phyloP scores from a whole-genome alignment of 2,888 invertebrate genomes.

The Drosophila seclusa region DNA sequence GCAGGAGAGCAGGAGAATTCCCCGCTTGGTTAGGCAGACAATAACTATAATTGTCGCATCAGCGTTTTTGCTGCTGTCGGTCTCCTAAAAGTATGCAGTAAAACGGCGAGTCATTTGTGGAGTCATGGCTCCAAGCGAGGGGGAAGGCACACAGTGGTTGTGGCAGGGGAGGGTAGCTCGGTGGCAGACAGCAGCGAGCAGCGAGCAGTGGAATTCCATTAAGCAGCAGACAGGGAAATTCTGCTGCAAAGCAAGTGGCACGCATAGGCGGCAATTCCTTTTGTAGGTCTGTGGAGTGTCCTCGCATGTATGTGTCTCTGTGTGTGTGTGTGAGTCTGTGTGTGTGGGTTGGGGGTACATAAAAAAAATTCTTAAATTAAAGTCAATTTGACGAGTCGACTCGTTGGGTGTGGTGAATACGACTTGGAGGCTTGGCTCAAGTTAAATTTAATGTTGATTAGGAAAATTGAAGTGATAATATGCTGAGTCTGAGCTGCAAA shows the following conservation, averaged over 20 bases:
- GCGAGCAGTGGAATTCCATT: slow-evolving; percentile 50
- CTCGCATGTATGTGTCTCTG: slow-evolving; percentile 8
- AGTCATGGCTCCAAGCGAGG: neutral
- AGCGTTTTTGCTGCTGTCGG: slow-evolving; percentile 62
- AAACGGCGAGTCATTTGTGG: slow-evolving; percentile 57
- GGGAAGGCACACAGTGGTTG: no score
- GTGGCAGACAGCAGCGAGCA: slow-evolving; percentile 1
- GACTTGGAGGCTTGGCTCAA: slow-evolving; percentile 25
- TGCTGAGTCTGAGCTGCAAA: slow-evolving; percentile 8
- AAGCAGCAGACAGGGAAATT: slow-evolving; percentile 47
- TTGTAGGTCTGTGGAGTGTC: slow-evolving; percentile 18
- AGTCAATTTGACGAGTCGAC: slow-evolving; percentile 67
- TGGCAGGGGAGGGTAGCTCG: neutral
- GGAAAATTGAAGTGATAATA: slow-evolving; percentile 65
- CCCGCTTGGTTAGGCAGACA: slow-evolving; percentile 68
- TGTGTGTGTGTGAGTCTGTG: slow-evolving; percentile 9
- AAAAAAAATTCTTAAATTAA: slow-evolving; percentile 73
- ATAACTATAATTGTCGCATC: slow-evolving; percentile 79
- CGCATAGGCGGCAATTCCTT: slow-evolving; percentile 53
- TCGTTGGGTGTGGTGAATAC: slow-evolving; percentile 10
- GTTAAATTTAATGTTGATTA: slow-evolving; percentile 67
- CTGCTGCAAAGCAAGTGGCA: slow-evolving; percentile 33
- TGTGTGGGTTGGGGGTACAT: slow-evolving; percentile 27
- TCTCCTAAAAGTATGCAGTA: slow-evolving; percentile 62
- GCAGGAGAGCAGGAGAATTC: slow-evolving; percentile 17